Evolutionary conservation across 2,888 invertebrate species (phyloP), one percentile per base, ranked within the genome.

Genomic region (Scaptomyza parva): DNA sequence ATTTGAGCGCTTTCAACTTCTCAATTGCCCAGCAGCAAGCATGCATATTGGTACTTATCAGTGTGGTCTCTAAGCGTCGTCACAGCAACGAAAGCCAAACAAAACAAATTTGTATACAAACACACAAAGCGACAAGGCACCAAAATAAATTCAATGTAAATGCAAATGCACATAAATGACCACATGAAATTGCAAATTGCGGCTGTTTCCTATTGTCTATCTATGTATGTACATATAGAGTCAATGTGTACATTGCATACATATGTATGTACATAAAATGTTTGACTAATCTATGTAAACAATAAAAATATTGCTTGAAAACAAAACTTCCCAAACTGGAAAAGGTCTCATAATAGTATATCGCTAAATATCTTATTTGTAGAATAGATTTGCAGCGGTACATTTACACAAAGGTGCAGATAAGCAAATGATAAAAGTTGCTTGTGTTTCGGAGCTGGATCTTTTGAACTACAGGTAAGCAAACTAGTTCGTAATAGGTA

Each of bases 51-150:
- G 35, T 41, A 41, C 47, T 55, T 55, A 65, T 65, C 41, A 14
- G 30, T 37, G 35, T 28, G 22, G 33, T 41, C 43, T 65, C 37
- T 41, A 18, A 47, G 24, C 69, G 72, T 65, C 53, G 65, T 54
- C 75, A 70, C 53, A 74, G 75, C 75, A 54, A 58, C 72, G 33
- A n/a, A 28, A 41, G 28, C 52, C 45, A 68, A 74, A 74, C 74
- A 60, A 69, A 59, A 70, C 57, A 26, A 64, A 53, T 53, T 65
- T 74, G 59, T 74, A 60, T 18, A 69, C 52, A 68, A 72, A 70
- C 28, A n/a, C 28, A n/a, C 22, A 43, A 17, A 45, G 33, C 51
- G 58, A 44, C 50, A 63, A 63, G 44, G 54, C 51, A 47, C 63
- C 28, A 55, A 62, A 71, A 50, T 50, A 72, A 71, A 61, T 44